Evolutionary conservation across 2,888 invertebrate species (phyloP), one percentile per base, ranked within the genome.

Genomic region (Lasioglossum leucozonium): DNA sequence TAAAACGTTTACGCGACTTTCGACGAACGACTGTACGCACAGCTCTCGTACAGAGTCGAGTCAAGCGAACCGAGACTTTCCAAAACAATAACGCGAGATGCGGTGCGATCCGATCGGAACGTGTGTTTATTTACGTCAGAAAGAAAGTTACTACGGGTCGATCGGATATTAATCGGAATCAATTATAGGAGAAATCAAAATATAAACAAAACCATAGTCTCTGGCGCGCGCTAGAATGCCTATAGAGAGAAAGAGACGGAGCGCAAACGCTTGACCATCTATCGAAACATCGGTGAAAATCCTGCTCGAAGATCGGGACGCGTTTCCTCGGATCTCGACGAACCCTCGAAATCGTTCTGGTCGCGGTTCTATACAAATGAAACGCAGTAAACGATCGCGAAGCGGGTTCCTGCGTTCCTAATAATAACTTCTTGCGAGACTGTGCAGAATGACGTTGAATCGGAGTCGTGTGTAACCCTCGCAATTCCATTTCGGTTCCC

Each of bases 391-490:
- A 87, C 71, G 81, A 81, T 87, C 55, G 78, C 73, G 88, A 78
- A 55, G 55, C 55, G n/a, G n/a, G 55, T 55, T 55, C 55, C n/a
- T 55, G n/a, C n/a, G 86, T 74, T 76, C 87, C 88, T 88, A 88
- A 88, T 88, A 88, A 88, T 88, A 88, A 87, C 88, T 88, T 75
- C 34, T 72, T 4, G 78, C 72, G 76, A 76, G 87, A 72, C 71
- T 37, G 75, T 79, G 71, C 37, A 84, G 80, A 78, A 88, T 87
- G 88, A 88, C 88, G 88, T 88, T 88, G 67, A n/a, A 65, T 81
- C 80, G 85, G 85, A 67, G 67, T 67, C 6, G 69, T 69, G 40
- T 76, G 80, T 88, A 87, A 88, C 81, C 85, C 73, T 74, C 47
- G 51, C 26, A 30, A 67, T 37, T 37, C 62, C 37, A 62, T 75